Conservation (phyloP, 2,797 vertebrate species). For the Ibycter americanus region DNA sequence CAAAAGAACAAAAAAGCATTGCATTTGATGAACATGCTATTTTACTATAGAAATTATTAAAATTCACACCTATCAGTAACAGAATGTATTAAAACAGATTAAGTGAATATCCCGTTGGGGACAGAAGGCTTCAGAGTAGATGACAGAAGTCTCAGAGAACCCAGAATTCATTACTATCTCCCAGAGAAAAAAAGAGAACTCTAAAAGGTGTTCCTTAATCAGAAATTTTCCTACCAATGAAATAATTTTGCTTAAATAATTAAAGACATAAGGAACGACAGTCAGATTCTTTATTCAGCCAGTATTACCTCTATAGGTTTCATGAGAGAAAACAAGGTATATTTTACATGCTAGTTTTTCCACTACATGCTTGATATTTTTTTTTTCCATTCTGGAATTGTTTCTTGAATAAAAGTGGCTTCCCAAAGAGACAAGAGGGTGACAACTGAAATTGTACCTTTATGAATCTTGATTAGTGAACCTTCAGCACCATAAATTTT, state of each 20-base stretch:
- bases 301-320: neutral
- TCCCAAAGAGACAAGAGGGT: conserved; percentile 26
- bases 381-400: neutral
- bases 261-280: neutral
- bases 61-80: neutral
- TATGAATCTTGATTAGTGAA: conserved; percentile 59
- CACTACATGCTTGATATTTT: neutral
- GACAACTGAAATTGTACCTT: conserved; percentile 54
- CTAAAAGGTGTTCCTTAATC: neutral
- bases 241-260: neutral
- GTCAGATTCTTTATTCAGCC: neutral
- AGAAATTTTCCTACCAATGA: neutral
- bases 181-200: neutral
- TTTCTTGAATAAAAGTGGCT: conserved; percentile 10
- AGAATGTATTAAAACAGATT: neutral
- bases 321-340: neutral
- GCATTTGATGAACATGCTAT: neutral
- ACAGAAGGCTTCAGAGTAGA: neutral
- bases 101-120: neutral
- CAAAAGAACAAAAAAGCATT: neutral
- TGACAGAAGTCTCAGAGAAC: neutral
- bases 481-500: conserved; percentile 21
- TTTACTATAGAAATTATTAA: neutral
- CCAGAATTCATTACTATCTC: neutral
- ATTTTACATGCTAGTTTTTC: neutral